Conservation (phyloP, 2,888 invertebrate species). For the Calameuta pallipes region DNA sequence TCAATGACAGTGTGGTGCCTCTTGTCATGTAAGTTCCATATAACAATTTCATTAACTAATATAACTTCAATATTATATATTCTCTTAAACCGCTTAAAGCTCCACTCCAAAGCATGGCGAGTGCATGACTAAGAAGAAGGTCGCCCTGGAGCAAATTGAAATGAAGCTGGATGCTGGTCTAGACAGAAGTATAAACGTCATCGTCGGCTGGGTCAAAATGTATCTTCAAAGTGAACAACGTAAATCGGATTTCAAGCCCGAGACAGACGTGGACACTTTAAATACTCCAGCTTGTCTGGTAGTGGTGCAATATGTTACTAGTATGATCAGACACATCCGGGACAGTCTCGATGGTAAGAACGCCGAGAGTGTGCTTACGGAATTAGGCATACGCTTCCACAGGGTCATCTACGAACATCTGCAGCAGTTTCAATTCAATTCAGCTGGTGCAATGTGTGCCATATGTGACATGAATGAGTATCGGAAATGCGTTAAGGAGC, state of each 20-base stretch:
- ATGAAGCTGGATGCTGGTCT: conserved; percentile 90
- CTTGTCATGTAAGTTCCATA: conserved; percentile 79
- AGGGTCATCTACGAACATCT: conserved; percentile 94
- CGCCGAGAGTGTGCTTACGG: conserved; percentile 84
- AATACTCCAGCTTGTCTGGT: conserved; percentile 86
- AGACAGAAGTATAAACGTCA: conserved; percentile 86
- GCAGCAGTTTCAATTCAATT: conserved; percentile 93
- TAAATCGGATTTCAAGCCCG: conserved; percentile 93
- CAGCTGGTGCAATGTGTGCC: conserved; percentile 96
- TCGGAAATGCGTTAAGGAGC: conserved; percentile 85
- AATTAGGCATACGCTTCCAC: conserved; percentile 93
- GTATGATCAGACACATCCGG: conserved; percentile 81
- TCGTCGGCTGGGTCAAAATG: conserved; percentile 91
- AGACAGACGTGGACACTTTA: conserved; percentile 86
- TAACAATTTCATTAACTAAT: conserved; percentile 8
- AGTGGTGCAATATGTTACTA: conserved; percentile 86
- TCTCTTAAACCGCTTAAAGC: conserved; percentile 65
- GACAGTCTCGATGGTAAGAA: conserved; percentile 93
- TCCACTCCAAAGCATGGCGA: conserved; percentile 90
- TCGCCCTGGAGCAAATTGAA: conserved; percentile 88
- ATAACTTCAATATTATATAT: neutral
- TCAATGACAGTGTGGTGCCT: conserved; percentile 88
- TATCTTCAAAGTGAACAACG: conserved; percentile 93
- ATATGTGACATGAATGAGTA: conserved; percentile 99
- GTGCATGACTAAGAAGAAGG: conserved; percentile 87